Evolutionary conservation across 2,888 invertebrate genomes (phyloP), one percentile per base, ranked within the genome.

Genomic region (Odontocerum albicorne): DNA sequence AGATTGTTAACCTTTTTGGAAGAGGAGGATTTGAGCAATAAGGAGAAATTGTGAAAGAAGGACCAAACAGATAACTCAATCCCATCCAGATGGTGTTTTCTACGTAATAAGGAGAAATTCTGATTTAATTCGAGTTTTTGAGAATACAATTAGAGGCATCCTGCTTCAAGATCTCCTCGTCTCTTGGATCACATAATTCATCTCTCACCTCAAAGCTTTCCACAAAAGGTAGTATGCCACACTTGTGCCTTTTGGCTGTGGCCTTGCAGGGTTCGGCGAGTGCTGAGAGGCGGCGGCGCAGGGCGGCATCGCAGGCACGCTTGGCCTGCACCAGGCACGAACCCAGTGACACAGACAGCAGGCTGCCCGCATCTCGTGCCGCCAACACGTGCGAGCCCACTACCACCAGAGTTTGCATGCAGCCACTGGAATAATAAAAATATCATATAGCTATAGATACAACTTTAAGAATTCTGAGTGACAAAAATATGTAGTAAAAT

Each of bases 381-480:
- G 91, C 90, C 84, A 94, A 88, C 19, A 96, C 96, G 68, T 97
- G 96, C 66, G 93, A 90, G 62, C 93, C 92, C 65, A 96, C 81
- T 63, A 92, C 85, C 10, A 96, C 96, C 66, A 97, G 79, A 59
- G 96, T 90, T 64, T 94, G 92, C 84, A 97, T 90, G 47, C 93
- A 94, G 70, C 95, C 95, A 72, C 95, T 96, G 66, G 2, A 49
- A 27, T 38, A 22, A 31, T n/a, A 22, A 44, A 32, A 16, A 42
- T 22, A 6, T n/a, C n/a, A n/a, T n/a, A n/a, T n/a, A n/a, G n/a
- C n/a, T n/a, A n/a, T n/a, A n/a, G n/a, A n/a, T 35, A 32, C 13
- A 27, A 51, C 20, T 12, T 27, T 7, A 27, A 27, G 8, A 7
- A 10, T 6, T 10, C 8, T 10, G 27, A 35, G 21, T 15, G 21